Base-by-base conservation (phyloP, 1,140 invertebrate genomes). In the Zophobas morio region DNA sequence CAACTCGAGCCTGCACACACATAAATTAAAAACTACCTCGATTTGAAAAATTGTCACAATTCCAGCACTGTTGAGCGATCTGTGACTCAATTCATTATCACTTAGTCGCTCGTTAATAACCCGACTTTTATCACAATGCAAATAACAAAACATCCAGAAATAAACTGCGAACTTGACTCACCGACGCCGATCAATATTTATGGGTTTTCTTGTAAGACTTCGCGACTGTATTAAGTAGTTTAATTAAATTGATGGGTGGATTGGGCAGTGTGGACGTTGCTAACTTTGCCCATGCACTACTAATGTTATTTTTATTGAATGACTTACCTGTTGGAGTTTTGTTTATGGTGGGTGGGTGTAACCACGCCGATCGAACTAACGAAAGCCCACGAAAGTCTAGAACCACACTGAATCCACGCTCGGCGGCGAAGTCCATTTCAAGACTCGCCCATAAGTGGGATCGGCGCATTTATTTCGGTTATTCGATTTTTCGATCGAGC, bases 291-390 rank as follows among this genome's bases (percentile, higher is more conserved):
- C 20, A 20, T 20, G 20, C 20, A 46, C 8, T 46, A 51, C 49
- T 51, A 20, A 42, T 42, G 40, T 66, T 66, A 66, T 66, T 66
- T 66, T 66, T 66, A 66, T 42, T 66, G 20, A 66, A 2, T 66
- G 39, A 42, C 36, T 74, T 74, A 74, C 72, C 72, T 74, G 72
- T 74, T 74, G 72, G 40, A 60, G 53, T 40, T 74, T 74, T 60
- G 72, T 74, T 74, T 54, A 35, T 54, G 20, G 51, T 56, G 8
- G 72, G 72, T 57, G 72, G 53, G 53, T 72, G 70, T 72, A 72
- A 72, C 70, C 70, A 33, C 42, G 39, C 46, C 70, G 70, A 72
- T 66, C 70, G 33, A 51, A 51, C 46, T 51, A 70, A 51, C 70
- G 70, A 72, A 72, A 72, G 70, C 47, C 70, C 42, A 74, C 53